Conservation (phyloP, 2,888 invertebrate genomes). For the Zelleria hepariella region DNA sequence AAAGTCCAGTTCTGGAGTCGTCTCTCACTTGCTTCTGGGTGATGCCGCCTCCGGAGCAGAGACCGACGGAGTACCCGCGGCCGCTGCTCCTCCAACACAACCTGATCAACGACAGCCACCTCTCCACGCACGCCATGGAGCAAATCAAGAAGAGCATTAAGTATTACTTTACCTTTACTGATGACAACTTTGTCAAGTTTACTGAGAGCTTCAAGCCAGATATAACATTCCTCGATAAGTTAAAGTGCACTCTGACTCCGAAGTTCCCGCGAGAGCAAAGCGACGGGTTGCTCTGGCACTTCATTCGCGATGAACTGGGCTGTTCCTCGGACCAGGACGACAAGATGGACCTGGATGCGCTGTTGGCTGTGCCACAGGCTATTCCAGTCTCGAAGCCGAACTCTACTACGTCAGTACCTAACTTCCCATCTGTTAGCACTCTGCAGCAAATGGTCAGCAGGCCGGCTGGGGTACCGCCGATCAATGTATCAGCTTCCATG, state of each 20-base stretch:
- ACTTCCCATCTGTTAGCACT: constrained; percentile 63
- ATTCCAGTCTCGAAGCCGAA: constrained; percentile 58
- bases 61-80: constrained; percentile 92
- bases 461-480: constrained; percentile 63
- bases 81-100: constrained; percentile 93
- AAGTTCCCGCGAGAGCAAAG: constrained; percentile 87
- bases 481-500: constrained; percentile 58
- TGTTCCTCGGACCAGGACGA: constrained; percentile 78
- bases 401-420: constrained; percentile 48
- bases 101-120: constrained; percentile 83
- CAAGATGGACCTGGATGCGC: constrained; percentile 73
- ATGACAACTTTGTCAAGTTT: constrained; percentile 58
- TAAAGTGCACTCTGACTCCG: constrained; percentile 84
- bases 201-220: constrained; percentile 77
- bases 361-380: constrained; percentile 72
- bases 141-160: constrained; percentile 90
- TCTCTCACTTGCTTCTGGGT: constrained; percentile 93
- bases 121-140: constrained; percentile 85
- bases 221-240: constrained; percentile 85
- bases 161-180: constrained; percentile 78
- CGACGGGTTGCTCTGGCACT: constrained; percentile 84
- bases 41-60: constrained; percentile 94
- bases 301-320: constrained; percentile 81
- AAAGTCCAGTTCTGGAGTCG: constrained; percentile 85
- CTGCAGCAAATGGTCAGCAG: constrained; percentile 67